phyloP scores from a whole-genome alignment of 1,140 invertebrate species.

The Homarus americanus region DNA sequence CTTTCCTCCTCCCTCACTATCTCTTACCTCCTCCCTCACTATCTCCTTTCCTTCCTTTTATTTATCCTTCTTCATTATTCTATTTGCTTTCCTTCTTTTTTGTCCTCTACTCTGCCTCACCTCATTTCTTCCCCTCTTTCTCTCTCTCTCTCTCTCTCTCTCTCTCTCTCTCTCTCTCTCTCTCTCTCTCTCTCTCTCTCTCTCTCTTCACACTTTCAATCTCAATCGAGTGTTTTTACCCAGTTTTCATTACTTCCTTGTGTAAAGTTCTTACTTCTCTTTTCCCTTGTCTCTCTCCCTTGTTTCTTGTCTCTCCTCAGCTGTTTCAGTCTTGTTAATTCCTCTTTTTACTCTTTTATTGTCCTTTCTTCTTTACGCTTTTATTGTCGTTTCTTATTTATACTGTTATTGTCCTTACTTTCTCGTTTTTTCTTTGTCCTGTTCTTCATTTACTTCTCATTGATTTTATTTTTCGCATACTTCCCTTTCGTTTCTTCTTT shows the following conservation, averaged over 20 bases:
- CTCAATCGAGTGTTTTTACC: neutral
- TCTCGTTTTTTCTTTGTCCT: neutral
- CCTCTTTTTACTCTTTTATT: neutral
- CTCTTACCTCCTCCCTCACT: no score
- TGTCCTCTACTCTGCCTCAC: no score
- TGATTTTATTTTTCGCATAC: neutral
- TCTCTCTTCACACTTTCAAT: constrained; percentile 26
- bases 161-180: neutral
- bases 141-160: neutral
- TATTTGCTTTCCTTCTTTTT: no score
- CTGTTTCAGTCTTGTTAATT: neutral
- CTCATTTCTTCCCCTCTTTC: neutral
- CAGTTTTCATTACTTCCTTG: neutral
- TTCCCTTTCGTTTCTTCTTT: constrained; percentile 1
- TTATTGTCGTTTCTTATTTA: neutral
- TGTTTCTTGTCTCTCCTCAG: neutral
- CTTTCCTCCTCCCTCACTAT: no score
- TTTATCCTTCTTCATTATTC: no score
- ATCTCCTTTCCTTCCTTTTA: no score
- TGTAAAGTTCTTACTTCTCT: neutral
- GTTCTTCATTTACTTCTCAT: neutral
- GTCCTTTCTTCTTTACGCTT: neutral
- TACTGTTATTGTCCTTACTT: neutral
- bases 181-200: constrained; percentile 40
- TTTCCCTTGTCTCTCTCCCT: neutral